A percentile compares a stretch with the other conserved stretches of the same genome.
Conservation (phyloP, 2,113 vertebrate genomes). For the Spheniscus mendiculus region DNA sequence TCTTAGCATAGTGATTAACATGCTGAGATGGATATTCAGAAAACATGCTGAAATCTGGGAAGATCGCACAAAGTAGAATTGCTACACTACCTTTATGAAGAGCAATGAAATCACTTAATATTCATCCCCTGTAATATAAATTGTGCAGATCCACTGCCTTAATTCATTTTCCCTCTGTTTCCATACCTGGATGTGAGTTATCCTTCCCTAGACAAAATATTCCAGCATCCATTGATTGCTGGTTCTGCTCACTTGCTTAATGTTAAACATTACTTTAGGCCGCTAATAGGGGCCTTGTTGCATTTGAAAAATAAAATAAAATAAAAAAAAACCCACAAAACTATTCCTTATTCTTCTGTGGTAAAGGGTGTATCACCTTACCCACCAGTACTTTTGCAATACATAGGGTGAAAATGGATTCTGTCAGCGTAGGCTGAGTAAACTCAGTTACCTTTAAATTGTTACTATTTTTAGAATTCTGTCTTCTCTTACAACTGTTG, state of each 20-base stretch:
- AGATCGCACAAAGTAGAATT: background rate
- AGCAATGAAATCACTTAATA: background rate
- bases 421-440: background rate
- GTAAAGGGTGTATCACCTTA: background rate
- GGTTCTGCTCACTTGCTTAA: background rate
- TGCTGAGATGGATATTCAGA: background rate
- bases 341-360: background rate
- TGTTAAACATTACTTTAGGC: background rate
- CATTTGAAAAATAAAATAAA: background rate
- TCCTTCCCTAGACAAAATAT: background rate
- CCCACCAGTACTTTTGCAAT: background rate
- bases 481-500: background rate
- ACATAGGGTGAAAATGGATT: background rate
- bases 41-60: background rate
- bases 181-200: background rate
- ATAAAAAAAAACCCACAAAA: background rate
- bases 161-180: background rate
- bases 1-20: background rate
- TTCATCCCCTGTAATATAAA: background rate
- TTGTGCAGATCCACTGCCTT: background rate
- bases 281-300: background rate
- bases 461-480: background rate
- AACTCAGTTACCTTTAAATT: background rate
- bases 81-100: background rate
- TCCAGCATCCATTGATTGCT: background rate